Evolutionary conservation across 2,113 vertebrate genomes (phyloP).

Genomic region (Neoarius graeffei): DNA sequence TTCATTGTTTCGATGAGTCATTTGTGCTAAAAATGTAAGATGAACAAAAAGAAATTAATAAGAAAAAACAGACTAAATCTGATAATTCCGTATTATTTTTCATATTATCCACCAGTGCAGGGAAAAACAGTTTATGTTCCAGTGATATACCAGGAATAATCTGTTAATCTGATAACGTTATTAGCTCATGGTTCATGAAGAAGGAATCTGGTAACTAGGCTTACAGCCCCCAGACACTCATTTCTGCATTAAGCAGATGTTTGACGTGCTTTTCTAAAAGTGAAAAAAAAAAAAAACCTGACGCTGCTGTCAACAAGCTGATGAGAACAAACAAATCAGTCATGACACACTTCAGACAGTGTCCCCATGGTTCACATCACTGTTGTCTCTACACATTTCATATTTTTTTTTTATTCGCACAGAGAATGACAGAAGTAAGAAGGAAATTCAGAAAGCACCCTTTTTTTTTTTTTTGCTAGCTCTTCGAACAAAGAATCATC

Average conservation of each 20-base stretch:
- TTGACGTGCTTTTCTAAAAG: conserved; percentile 17
- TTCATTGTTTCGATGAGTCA: not conserved
- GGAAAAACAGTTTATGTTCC: conserved; percentile 12
- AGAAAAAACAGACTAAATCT: not conserved
- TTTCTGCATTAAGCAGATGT: conserved; percentile 14
- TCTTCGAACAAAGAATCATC: not conserved
- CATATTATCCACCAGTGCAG: conserved; percentile 19
- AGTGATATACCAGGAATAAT: conserved; percentile 31
- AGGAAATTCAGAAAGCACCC: not conserved
- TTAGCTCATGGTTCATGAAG: conserved; percentile 37
- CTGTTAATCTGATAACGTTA: conserved; percentile 38
- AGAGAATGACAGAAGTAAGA: conserved; percentile 16
- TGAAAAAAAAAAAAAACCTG: not conserved
- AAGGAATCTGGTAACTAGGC: conserved; percentile 14
- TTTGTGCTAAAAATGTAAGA: not conserved
- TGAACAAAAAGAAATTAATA: not conserved
- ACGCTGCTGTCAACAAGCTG: conserved; percentile 29
- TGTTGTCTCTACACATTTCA: conserved; percentile 18
- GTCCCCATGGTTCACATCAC: conserved; percentile 34
- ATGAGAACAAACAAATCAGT: conserved; percentile 49
- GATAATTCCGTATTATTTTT: conserved; percentile 12
- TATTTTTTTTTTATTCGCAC: not conserved
- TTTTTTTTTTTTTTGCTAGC: not conserved
- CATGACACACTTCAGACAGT: conserved; percentile 45
- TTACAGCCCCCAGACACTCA: conserved; percentile 9